A percentile compares a stretch with the other conserved stretches of the same genome.
phyloP scores from a whole-genome alignment of 2,113 vertebrate species.

The Camelus dromedarius region DNA sequence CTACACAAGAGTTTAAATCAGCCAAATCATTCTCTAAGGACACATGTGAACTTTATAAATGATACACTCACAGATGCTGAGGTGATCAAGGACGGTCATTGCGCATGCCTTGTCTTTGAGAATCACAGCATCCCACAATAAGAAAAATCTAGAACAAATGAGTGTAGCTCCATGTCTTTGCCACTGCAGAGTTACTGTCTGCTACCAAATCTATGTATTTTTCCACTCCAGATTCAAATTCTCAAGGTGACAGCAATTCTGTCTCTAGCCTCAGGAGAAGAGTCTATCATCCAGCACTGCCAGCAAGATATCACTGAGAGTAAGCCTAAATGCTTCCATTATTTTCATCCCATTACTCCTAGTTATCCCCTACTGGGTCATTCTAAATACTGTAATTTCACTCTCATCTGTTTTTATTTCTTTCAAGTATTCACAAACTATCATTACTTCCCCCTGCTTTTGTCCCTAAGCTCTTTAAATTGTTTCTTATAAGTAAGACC shows the following conservation, averaged over 20 bases:
- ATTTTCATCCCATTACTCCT: constrained; percentile 72
- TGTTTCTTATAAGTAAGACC: constrained; percentile 44
- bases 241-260: constrained; percentile 52
- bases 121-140: not conserved
- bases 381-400: constrained; percentile 79
- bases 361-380: constrained; percentile 61
- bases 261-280: constrained; percentile 54
- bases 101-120: not conserved
- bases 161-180: not conserved
- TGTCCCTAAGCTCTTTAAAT: constrained; percentile 67
- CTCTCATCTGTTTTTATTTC: constrained; percentile 73
- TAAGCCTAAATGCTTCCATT: constrained; percentile 57
- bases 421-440: constrained; percentile 73
- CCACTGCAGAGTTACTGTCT: not conserved
- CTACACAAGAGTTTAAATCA: not conserved
- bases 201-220: constrained; percentile 48
- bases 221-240: constrained; percentile 54
- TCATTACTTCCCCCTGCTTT: constrained; percentile 65
- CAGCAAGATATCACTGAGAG: constrained; percentile 60
- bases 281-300: constrained; percentile 33
- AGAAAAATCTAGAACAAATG: constrained; percentile 8
- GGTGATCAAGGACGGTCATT: not conserved
- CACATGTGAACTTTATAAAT: not conserved
- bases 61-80: not conserved
- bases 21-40: not conserved